Conservation (phyloP, 2,888 invertebrate genomes). For the Polyommatus icarus region DNA sequence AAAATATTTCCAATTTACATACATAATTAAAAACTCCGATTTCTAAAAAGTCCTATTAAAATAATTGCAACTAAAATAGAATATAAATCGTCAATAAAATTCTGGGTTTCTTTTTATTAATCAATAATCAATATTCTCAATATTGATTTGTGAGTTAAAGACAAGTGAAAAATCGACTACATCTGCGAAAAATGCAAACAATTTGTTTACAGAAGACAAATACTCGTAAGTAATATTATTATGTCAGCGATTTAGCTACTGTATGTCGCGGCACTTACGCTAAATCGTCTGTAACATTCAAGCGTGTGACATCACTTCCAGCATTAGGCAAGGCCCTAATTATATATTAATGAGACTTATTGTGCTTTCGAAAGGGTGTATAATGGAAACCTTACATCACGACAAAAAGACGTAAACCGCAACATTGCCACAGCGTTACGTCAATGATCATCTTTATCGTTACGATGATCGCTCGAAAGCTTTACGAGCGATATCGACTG, state of each 20-base stretch:
- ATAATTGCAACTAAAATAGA: too few relatives aligned
- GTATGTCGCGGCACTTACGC: not conserved
- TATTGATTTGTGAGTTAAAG: too few relatives aligned
- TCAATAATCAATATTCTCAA: too few relatives aligned
- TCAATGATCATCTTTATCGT: not conserved
- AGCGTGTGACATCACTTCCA: slow-evolving; percentile 24
- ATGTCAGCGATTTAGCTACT: not conserved
- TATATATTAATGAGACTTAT: slow-evolving; percentile 28
- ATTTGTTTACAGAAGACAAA: too few relatives aligned
- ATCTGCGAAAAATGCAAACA: too few relatives aligned
- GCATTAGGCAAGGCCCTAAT: slow-evolving; percentile 29
- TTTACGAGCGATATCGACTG: not conserved
- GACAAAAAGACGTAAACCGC: slow-evolving; percentile 15
- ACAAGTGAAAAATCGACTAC: too few relatives aligned
- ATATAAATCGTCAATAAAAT: too few relatives aligned
- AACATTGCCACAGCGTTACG: slow-evolving; percentile 4
- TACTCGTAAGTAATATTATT: too few relatives aligned
- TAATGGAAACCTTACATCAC: slow-evolving; percentile 18
- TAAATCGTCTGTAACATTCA: slow-evolving; percentile 4
- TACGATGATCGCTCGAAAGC: not conserved
- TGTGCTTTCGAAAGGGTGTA: slow-evolving; percentile 27
- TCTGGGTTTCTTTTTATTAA: too few relatives aligned
- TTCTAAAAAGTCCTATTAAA: too few relatives aligned
- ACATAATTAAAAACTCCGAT: too few relatives aligned
- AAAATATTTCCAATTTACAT: too few relatives aligned